Conservation (phyloP, 2,113 vertebrate species). For the Pseudopipra pipra region DNA sequence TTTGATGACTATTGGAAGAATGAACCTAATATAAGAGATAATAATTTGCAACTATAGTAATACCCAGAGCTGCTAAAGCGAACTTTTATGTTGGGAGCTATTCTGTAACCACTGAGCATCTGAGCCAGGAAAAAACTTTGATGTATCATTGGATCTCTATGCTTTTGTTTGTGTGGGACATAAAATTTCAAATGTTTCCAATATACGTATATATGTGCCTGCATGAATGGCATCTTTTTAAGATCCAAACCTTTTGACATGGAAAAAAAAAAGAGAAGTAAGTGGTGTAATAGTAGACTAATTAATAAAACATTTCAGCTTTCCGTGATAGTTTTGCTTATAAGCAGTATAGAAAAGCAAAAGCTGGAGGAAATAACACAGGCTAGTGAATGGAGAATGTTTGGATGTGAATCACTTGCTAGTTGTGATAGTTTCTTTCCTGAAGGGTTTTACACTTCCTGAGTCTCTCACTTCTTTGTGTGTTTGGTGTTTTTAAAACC, state of each 20-base stretch:
- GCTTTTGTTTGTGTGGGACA: neutral
- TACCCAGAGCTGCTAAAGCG: neutral
- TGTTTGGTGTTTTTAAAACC: neutral
- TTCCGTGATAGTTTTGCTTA: neutral
- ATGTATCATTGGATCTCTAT: neutral
- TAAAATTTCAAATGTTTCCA: neutral
- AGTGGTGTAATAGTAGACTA: neutral
- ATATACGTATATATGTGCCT: rapidly evolving
- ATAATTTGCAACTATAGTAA: neutral
- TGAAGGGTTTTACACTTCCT: neutral
- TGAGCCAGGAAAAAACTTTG: neutral
- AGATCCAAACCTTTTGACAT: neutral
- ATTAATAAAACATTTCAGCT: neutral
- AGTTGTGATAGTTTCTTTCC: neutral
- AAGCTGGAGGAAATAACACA: neutral
- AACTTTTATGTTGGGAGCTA: neutral
- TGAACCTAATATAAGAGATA: neutral
- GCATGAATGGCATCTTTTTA: neutral
- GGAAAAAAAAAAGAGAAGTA: no score
- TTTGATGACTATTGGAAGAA: neutral
- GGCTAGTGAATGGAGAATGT: neutral
- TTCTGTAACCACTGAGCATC: neutral
- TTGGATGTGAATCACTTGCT: neutral
- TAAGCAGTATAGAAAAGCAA: neutral
- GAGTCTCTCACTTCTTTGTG: neutral